These are phyloP conservation scores for Philotrypesis tridentata DNA, from an alignment of 1,140 invertebrate species.

Conservation along the genomic window DNA sequence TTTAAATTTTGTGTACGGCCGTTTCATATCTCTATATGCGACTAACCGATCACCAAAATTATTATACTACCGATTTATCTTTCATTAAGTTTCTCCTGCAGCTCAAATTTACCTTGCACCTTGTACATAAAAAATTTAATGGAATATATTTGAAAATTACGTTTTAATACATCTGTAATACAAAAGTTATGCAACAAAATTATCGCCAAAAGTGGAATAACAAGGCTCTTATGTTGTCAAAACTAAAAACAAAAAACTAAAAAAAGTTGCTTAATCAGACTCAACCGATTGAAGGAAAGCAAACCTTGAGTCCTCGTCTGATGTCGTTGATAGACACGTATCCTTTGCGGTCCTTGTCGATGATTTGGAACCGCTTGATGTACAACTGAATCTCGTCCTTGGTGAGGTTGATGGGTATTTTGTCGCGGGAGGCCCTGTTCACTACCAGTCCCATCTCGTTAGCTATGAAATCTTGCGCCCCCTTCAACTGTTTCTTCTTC, in stretches of 20 bases:
- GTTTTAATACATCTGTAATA: not conserved
- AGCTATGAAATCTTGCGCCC: conserved; percentile 88
- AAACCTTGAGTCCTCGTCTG: conserved; percentile 90
- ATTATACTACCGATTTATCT: not conserved
- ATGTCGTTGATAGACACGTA: conserved; percentile 99
- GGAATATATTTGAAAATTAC: not conserved
- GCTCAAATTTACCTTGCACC: not conserved
- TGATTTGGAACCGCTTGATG: conserved; percentile 94
- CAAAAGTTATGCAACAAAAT: not conserved
- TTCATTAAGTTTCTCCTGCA: not conserved
- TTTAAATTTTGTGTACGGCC: not conserved
- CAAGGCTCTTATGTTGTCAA: not conserved
- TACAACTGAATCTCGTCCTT: conserved; percentile 96
- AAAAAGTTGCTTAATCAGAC: not conserved
- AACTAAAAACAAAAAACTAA: not conserved
- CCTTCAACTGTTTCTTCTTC: conserved; percentile 86
- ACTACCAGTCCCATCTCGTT: conserved; percentile 98
- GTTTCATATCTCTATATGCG: not conserved
- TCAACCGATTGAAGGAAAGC: not conserved
- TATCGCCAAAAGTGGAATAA: not conserved
- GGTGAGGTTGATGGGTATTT: conserved; percentile 93
- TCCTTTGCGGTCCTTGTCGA: conserved; percentile 97
- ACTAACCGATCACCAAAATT: not conserved
- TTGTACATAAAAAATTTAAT: not conserved
- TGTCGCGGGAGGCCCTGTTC: conserved; percentile 89